Evolutionary conservation across 2,888 invertebrate species (phyloP).

Genomic region (Troides aeacus): DNA sequence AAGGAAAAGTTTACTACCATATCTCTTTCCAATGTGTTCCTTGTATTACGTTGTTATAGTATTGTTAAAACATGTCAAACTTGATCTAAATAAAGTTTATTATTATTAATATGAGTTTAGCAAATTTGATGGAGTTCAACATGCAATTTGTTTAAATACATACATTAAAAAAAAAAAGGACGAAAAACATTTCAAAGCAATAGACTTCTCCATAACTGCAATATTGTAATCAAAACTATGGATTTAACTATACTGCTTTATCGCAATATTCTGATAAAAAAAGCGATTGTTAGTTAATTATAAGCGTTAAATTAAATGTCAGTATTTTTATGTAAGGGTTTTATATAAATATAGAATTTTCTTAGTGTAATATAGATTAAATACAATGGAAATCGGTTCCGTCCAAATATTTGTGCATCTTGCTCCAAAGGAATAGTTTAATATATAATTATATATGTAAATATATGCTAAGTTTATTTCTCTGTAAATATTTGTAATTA

Average conservation of each 20-base stretch:
- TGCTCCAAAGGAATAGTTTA: constrained; percentile 75
- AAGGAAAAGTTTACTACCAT: neutral
- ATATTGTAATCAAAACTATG: too few relatives aligned
- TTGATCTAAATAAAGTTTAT: neutral
- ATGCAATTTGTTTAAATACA: neutral
- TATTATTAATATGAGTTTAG: too few relatives aligned
- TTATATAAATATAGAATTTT: constrained; percentile 28
- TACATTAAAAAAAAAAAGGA: neutral
- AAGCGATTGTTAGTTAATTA: constrained; percentile 18
- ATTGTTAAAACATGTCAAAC: neutral
- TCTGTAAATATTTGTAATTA: constrained; percentile 24
- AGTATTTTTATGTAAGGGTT: constrained; percentile 39
- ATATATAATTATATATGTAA: constrained; percentile 17
- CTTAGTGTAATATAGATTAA: constrained; percentile 34
- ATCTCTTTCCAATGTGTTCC: constrained; percentile 14
- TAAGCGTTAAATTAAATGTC: constrained; percentile 32
- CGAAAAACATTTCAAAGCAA: neutral
- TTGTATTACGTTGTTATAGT: constrained; percentile 7
- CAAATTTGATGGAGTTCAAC: too few relatives aligned
- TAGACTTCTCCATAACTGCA: neutral
- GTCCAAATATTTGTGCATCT: constrained; percentile 67
- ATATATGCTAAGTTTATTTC: constrained; percentile 18
- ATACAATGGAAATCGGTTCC: constrained; percentile 50
- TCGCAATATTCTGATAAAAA: neutral
- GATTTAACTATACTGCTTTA: too few relatives aligned